Conservation (phyloP, 2,113 vertebrate species). For the Ranitomeya variabilis region DNA sequence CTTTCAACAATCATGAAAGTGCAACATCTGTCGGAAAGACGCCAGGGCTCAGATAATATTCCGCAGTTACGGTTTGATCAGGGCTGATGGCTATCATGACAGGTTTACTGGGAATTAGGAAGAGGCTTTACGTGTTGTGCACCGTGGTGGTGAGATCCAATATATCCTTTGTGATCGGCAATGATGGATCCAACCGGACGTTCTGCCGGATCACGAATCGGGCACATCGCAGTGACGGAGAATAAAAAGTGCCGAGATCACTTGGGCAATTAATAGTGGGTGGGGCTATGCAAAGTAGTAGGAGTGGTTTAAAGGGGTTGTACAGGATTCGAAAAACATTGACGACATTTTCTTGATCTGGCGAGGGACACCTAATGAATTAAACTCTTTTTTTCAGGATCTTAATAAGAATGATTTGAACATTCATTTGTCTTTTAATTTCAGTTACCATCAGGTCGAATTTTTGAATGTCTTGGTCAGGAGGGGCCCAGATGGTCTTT, state of each 20-base stretch:
- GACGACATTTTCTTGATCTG: no score
- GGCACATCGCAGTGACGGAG: neutral
- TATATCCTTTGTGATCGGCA: neutral
- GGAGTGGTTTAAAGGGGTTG: neutral
- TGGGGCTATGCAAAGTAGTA: neutral
- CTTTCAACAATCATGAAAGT: constrained; percentile 26
- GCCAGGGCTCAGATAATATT: constrained; percentile 13
- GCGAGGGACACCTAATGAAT: no score
- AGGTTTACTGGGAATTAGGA: constrained; percentile 28
- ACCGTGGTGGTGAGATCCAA: neutral
- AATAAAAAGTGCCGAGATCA: no score
- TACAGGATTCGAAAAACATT: no score
- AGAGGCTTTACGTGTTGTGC: neutral
- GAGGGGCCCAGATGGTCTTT: no score
- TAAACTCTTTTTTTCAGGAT: no score
- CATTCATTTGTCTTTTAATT: no score
- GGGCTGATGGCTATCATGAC: constrained; percentile 12
- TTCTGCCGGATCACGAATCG: neutral
- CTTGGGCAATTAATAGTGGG: neutral
- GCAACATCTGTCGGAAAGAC: constrained; percentile 35
- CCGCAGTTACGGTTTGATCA: constrained; percentile 29
- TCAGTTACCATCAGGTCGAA: no score
- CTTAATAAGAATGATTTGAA: no score
- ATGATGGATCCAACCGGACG: no score
- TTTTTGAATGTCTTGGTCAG: no score